Evolutionary conservation across 2,888 invertebrate species (phyloP), one percentile per base, ranked within the genome.

Genomic region (Ophonus ardosiacus): DNA sequence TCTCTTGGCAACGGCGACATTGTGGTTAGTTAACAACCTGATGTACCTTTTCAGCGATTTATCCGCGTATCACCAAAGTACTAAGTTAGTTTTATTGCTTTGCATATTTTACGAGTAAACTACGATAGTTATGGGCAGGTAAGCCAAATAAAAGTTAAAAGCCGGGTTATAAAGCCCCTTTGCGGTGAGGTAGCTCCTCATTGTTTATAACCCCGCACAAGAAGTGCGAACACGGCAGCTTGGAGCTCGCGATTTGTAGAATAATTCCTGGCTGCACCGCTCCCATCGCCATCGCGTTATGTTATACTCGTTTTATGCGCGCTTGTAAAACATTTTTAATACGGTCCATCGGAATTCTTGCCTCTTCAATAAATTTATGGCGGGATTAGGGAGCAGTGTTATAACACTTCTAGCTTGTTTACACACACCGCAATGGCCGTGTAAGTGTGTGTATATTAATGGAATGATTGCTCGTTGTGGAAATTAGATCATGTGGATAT

Each of bases 321-420:
- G 80, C 80, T 85, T 85, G 85, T 85, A 85, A 85, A 85, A 85
- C 68, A 79, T 80, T 85, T 85, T 85, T 79, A 79, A 84, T 83
- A 83, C 81, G 68, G 68, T 38, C 74, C 83, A 83, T 83, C 76
- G 83, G 83, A 79, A 65, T 80, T 65, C 59, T 51, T 43, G 13
- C 85, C 24, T 79, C 65, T 68, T 68, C 57, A 31, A 31, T 31
- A 31, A 80, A 85, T 85, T 85, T 85, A 85, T 85, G 18, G 43
- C 80, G 56, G 84, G 85, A 85, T 85, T 80, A 85, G 71, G 65
- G 84, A 18, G 18, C n/a, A 56, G 57, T 51, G 43, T 56, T 31
- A 56, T 51, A 56, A 57, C 43, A 51, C 51, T 76, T 78, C 51
- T 24, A 7, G 15, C 31, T 24, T 78, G 24, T 78, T 80, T 80